These are phyloP conservation scores for Cataglyphis albicans DNA, from an alignment of 2,888 invertebrate species.

Conservation along the genomic window DNA sequence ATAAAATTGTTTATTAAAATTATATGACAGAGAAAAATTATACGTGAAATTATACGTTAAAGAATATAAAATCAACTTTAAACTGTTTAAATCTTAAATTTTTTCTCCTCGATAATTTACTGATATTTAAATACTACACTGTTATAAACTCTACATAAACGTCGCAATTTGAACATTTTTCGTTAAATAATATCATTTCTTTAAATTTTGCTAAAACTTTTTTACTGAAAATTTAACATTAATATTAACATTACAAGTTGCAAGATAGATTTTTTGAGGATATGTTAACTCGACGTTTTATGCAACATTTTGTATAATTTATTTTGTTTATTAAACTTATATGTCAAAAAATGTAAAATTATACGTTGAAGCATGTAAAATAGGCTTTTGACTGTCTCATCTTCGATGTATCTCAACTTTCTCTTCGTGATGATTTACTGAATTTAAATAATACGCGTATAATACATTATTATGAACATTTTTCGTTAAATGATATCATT, in stretches of 20 bases:
- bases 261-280: neutral
- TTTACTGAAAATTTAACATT: neutral
- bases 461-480: neutral
- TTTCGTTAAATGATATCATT: neutral
- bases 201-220: neutral
- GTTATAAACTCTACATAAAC: too few relatives aligned
- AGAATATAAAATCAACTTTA: too few relatives aligned
- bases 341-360: neutral
- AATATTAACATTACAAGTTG: neutral
- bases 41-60: too few relatives aligned
- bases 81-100: too few relatives aligned
- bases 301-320: neutral
- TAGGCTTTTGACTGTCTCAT: neutral
- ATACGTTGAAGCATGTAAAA: neutral
- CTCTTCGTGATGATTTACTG: neutral
- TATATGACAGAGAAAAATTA: too few relatives aligned
- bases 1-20: too few relatives aligned
- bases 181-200: neutral
- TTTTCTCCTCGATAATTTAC: too few relatives aligned
- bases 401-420: neutral
- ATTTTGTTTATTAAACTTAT: neutral
- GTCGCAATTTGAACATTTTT: neutral
- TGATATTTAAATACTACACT: too few relatives aligned
- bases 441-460: constrained; percentile 10
- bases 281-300: neutral